Conservation (phyloP, 2,888 invertebrate genomes). For the Belgica antarctica region DNA sequence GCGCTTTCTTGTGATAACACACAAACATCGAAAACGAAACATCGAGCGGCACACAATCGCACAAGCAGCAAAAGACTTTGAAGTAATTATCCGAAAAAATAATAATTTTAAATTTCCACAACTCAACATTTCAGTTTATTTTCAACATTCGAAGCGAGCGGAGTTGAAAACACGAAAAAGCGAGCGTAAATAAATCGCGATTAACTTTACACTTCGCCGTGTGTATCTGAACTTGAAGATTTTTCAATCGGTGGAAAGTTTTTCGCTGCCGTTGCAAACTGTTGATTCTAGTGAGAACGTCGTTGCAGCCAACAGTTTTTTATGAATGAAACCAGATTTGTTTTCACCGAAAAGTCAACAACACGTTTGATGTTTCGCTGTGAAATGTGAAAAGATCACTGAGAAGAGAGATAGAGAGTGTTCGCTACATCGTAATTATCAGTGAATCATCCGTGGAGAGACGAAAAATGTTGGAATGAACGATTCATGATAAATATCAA, state of each 20-base stretch:
- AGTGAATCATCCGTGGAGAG: not conserved
- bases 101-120: conserved; percentile 38
- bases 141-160: conserved; percentile 26
- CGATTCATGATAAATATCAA: conserved; percentile 10
- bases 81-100: conserved; percentile 40
- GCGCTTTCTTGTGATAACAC: conserved; percentile 9
- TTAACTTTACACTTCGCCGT: not conserved
- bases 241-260: conserved; percentile 13
- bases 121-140: conserved; percentile 36
- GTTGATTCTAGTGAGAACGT: conserved; percentile 17
- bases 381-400: not conserved
- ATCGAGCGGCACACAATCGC: not conserved
- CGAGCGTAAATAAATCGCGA: not conserved
- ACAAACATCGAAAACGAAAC: not conserved
- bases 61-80: conserved; percentile 10
- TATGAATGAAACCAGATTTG: not conserved
- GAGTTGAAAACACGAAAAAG: conserved; percentile 12
- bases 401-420: not conserved
- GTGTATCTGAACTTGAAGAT: conserved; percentile 9
- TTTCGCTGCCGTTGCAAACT: not conserved
- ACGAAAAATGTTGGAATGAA: not conserved
- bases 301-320: not conserved
- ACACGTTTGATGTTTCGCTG: not conserved
- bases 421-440: conserved; percentile 14
- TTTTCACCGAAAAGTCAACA: not conserved